Evolutionary conservation across 2,888 invertebrate species (phyloP).

Genomic region (Drosophila limbata): DNA sequence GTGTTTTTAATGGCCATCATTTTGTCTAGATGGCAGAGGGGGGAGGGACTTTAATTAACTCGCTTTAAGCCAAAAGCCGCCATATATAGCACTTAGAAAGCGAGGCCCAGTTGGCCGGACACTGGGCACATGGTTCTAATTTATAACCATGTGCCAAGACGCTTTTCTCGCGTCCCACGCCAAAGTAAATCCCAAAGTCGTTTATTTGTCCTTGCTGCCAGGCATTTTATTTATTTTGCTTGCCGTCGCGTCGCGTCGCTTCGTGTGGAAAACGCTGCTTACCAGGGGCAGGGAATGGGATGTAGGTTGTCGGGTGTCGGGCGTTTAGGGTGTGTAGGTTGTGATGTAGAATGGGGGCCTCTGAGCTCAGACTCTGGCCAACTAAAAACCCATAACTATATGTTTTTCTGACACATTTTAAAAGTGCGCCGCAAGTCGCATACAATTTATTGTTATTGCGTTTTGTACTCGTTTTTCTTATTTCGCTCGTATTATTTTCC

Average conservation of each 20-base stretch:
- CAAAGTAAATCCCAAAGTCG: slow-evolving; percentile 67
- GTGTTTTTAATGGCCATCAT: slow-evolving; percentile 71
- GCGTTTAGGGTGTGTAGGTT: not conserved
- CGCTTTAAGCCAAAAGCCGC: slow-evolving; percentile 56
- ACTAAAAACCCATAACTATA: slow-evolving; percentile 76
- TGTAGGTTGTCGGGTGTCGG: slow-evolving; percentile 1
- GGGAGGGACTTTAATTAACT: slow-evolving; percentile 66
- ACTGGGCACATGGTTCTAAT: slow-evolving; percentile 60
- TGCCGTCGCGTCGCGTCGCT: slow-evolving; percentile 39
- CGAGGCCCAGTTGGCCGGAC: slow-evolving; percentile 16
- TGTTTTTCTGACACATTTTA: slow-evolving; percentile 77
- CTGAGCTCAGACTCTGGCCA: slow-evolving; percentile 36
- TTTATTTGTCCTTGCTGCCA: slow-evolving; percentile 60
- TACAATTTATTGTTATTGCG: slow-evolving; percentile 75
- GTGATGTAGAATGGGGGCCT: not conserved
- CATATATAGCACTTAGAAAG: slow-evolving; percentile 1
- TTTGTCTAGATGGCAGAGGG: slow-evolving; percentile 29
- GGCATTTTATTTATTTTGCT: slow-evolving; percentile 64
- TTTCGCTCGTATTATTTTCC: slow-evolving; percentile 1
- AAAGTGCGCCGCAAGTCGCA: slow-evolving; percentile 73
- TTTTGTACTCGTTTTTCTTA: slow-evolving; percentile 47
- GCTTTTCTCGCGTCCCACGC: slow-evolving; percentile 27
- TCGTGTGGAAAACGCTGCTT: slow-evolving; percentile 20
- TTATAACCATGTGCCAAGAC: slow-evolving; percentile 58
- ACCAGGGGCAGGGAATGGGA: not conserved